Evolutionary conservation across 2,888 invertebrate genomes (phyloP).

Genomic region (Terebella lapidaria): DNA sequence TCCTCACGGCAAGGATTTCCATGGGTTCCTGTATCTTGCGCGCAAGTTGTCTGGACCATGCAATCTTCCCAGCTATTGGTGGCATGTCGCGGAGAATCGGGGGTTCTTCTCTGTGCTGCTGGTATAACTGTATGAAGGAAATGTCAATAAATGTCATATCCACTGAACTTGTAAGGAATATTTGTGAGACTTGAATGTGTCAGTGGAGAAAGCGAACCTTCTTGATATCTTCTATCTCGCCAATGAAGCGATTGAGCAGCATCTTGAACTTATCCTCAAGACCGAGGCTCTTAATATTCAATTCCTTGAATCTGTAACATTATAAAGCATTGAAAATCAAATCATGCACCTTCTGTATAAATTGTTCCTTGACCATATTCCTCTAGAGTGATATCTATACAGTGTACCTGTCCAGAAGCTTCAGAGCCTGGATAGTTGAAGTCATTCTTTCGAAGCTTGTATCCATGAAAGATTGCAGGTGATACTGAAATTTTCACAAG

Average conservation of each 20-base stretch:
- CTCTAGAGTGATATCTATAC: too few species aligned
- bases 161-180: too few species aligned
- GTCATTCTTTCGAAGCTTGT: slow-evolving; percentile 35
- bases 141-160: too few species aligned
- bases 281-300: slow-evolving; percentile 68
- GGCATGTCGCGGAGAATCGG: slow-evolving; percentile 71
- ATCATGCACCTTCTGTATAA: too few species aligned
- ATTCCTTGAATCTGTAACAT: slow-evolving; percentile 65
- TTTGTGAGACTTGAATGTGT: too few species aligned
- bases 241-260: slow-evolving; percentile 35
- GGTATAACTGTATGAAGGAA: too few species aligned
- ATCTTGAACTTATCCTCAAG: slow-evolving; percentile 63
- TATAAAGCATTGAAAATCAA: too few species aligned
- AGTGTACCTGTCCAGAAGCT: slow-evolving; percentile 51
- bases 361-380: too few species aligned
- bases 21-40: slow-evolving; percentile 71
- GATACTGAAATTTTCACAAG: slow-evolving; percentile 27
- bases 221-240: slow-evolving; percentile 42
- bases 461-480: slow-evolving; percentile 43
- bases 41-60: slow-evolving; percentile 77
- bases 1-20: slow-evolving; percentile 58
- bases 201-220: too few species aligned
- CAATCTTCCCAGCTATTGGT: slow-evolving; percentile 73
- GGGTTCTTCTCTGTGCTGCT: slow-evolving; percentile 70
- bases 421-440: slow-evolving; percentile 53